A percentile compares a stretch with the other conserved stretches of the same genome.
These are phyloP conservation scores for Druon quercuslanigerum DNA, from an alignment of 1,140 invertebrate species.

Conservation along the genomic window DNA sequence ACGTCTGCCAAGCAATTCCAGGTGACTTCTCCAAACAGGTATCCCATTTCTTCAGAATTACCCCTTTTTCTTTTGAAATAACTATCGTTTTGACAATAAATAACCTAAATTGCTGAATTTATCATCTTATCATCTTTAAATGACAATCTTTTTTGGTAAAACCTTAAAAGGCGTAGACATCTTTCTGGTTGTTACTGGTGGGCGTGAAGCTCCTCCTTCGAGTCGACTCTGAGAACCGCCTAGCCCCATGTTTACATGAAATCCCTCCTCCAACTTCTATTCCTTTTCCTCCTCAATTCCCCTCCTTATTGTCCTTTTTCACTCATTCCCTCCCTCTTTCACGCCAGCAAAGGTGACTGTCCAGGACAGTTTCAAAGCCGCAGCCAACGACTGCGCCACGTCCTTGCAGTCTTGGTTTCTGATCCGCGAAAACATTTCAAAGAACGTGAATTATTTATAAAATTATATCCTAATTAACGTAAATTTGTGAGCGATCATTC, in stretches of 20 bases:
- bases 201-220: conserved; percentile 45
- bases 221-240: conserved; percentile 34
- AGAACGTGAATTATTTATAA: not conserved
- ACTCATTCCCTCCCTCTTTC: conserved; percentile 48
- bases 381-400: conserved; percentile 74
- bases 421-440: not conserved
- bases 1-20: too few species aligned
- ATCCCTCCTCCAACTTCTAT: conserved; percentile 38
- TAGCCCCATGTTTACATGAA: not conserved
- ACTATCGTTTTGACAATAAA: too few species aligned
- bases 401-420: conserved; percentile 51
- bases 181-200: conserved; percentile 12
- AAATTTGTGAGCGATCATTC: too few species aligned
- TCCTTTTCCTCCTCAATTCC: conserved; percentile 44
- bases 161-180: conserved; percentile 35
- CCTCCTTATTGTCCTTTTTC: conserved; percentile 51
- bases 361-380: conserved; percentile 71
- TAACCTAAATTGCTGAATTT: not conserved
- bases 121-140: not conserved
- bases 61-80: too few species aligned
- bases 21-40: too few species aligned
- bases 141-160: conserved; percentile 40
- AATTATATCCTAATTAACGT: not conserved
- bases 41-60: too few species aligned
- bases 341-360: conserved; percentile 65